A percentile compares a stretch with the other conserved stretches of the same genome.
phyloP scores from a whole-genome alignment of 2,113 vertebrate genomes.

The Ictidomys tridecemlineatus region DNA sequence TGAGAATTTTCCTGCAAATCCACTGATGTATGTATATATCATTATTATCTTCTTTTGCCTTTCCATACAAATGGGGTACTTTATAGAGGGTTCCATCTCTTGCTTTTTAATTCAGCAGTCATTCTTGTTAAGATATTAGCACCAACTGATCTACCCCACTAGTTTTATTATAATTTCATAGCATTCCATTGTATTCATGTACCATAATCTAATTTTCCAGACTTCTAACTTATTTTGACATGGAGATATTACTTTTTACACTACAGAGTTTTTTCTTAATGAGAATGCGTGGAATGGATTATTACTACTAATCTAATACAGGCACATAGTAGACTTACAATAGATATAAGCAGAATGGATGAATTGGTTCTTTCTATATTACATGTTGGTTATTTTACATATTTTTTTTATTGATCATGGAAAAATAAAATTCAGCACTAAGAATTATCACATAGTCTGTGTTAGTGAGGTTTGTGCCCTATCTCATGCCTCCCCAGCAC shows the following conservation, averaged over 20 bases:
- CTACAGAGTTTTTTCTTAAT: conserved; percentile 33
- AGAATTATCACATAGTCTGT: conserved; percentile 7
- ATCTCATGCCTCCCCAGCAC: not conserved
- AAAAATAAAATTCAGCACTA: conserved; percentile 46
- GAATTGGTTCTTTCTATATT: not conserved
- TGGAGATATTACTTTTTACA: not conserved
- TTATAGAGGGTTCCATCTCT: not conserved
- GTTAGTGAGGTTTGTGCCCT: conserved; percentile 14
- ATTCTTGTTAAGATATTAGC: not conserved
- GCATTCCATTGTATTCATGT: not conserved
- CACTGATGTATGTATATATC: not conserved
- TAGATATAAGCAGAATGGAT: not conserved
- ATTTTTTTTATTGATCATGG: conserved; percentile 55
- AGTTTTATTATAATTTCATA: conserved; percentile 40
- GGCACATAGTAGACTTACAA: not conserved
- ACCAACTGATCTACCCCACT: not conserved
- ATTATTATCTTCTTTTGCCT: not conserved
- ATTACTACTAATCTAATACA: not conserved
- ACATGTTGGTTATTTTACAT: conserved; percentile 11
- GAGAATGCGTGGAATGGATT: conserved; percentile 36
- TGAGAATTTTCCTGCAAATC: not conserved
- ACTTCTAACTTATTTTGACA: conserved; percentile 68
- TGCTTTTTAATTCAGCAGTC: not conserved
- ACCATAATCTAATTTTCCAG: conserved; percentile 68
- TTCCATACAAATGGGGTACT: not conserved